These are phyloP conservation scores for Parnassius orleans DNA, from an alignment of 2,888 invertebrate species.

Conservation along the genomic window DNA sequence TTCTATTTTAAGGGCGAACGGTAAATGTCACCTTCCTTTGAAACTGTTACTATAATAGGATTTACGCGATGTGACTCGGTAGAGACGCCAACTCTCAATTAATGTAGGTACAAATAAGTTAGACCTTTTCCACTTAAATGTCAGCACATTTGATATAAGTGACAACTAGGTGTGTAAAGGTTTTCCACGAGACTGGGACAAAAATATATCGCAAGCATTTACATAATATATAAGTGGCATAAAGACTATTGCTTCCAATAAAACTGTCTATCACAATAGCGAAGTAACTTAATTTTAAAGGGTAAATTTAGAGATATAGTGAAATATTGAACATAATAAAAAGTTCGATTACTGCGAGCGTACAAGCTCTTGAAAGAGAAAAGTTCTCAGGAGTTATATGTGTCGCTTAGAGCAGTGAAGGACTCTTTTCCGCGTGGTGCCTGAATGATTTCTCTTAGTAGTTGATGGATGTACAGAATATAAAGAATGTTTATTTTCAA, in stretches of 20 bases:
- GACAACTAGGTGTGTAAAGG: neutral
- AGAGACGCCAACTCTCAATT: slow-evolving; percentile 10
- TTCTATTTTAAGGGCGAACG: slow-evolving; percentile 2
- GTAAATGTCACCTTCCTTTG: slow-evolving; percentile 2
- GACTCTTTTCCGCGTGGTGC: too few species aligned
- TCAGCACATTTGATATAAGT: slow-evolving; percentile 12
- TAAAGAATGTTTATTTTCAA: too few species aligned
- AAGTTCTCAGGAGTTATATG: too few species aligned
- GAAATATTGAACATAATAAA: too few species aligned
- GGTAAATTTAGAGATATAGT: too few species aligned
- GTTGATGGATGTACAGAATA: too few species aligned
- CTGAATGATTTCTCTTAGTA: too few species aligned
- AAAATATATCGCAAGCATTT: neutral
- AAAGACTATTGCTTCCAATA: neutral
- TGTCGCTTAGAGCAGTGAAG: too few species aligned
- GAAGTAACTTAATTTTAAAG: neutral
- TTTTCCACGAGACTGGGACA: neutral
- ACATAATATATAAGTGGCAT: neutral
- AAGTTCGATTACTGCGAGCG: too few species aligned
- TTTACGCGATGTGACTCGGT: neutral
- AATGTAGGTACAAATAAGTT: slow-evolving; percentile 11
- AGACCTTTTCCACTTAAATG: slow-evolving; percentile 24
- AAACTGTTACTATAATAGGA: neutral
- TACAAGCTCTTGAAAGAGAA: too few species aligned
- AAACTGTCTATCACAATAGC: neutral